phyloP scores from a whole-genome alignment of 23 tunicate species.

The Clavelina lepadiformis region DNA sequence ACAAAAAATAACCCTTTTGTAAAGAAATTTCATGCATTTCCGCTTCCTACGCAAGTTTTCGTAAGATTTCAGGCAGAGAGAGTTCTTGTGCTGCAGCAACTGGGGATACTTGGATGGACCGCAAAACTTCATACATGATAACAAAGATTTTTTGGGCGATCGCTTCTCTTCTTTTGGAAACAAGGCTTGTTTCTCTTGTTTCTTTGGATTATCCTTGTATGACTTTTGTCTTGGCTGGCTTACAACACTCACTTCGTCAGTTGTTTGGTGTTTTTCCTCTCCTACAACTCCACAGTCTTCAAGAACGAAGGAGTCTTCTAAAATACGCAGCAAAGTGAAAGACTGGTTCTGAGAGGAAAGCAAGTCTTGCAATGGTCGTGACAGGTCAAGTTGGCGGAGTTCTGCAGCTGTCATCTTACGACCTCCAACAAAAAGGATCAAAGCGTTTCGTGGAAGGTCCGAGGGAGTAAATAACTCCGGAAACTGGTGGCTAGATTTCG shows the following conservation, averaged over 20 bases:
- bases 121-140: slow-evolving; percentile 31
- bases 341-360: neutral
- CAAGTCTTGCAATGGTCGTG: slow-evolving; percentile 12
- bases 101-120: neutral
- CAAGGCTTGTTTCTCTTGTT: neutral
- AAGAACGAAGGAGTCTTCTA: slow-evolving; percentile 21
- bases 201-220: neutral
- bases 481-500: neutral
- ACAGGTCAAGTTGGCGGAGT: slow-evolving; percentile 13
- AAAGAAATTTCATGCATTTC: slow-evolving; percentile 22
- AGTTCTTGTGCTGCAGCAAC: slow-evolving; percentile 30
- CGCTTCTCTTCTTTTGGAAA: neutral
- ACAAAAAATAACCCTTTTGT: slow-evolving; percentile 41
- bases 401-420: slow-evolving; percentile 34
- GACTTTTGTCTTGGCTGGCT: neutral
- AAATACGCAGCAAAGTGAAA: slow-evolving; percentile 50
- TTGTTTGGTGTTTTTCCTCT: neutral
- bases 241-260: neutral
- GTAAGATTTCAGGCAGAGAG: slow-evolving; percentile 29
- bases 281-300: slow-evolving; percentile 26
- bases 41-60: slow-evolving; percentile 6
- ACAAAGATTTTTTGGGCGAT: neutral
- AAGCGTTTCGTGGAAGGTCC: slow-evolving; percentile 68
- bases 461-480: neutral
- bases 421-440: slow-evolving; percentile 39